These are phyloP conservation scores for Acanthochromis polyacanthus DNA, from an alignment of 2,113 vertebrate species.

Conservation along the genomic window DNA sequence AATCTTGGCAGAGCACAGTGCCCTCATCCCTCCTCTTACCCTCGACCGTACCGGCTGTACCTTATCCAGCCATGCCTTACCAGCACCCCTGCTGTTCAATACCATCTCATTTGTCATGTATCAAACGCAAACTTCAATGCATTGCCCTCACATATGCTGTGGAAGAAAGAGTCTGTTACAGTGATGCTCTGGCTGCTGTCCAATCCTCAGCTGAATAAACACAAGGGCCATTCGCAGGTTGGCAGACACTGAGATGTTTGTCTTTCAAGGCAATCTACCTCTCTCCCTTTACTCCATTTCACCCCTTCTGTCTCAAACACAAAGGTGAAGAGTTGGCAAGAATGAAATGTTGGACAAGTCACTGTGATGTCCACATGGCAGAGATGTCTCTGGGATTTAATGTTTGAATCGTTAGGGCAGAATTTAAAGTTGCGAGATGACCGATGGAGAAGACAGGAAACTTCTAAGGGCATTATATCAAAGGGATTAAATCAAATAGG, in stretches of 20 bases:
- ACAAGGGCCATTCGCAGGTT: slow-evolving; percentile 87
- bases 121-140: slow-evolving; percentile 85
- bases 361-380: slow-evolving; percentile 12
- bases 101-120: slow-evolving; percentile 92
- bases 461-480: slow-evolving; percentile 46
- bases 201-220: slow-evolving; percentile 92
- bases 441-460: neutral
- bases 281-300: slow-evolving; percentile 54
- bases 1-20: slow-evolving; percentile 84
- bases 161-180: slow-evolving; percentile 78
- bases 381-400: slow-evolving; percentile 8
- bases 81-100: slow-evolving; percentile 83
- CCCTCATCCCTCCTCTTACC: slow-evolving; percentile 64
- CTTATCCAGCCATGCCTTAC: slow-evolving; percentile 60
- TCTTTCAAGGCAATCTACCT: slow-evolving; percentile 75
- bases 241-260: slow-evolving; percentile 81
- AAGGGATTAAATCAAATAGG: slow-evolving; percentile 38
- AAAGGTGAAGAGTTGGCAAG: slow-evolving; percentile 64
- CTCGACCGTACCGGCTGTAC: slow-evolving; percentile 48
- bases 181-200: slow-evolving; percentile 88
- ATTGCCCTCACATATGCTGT: slow-evolving; percentile 88
- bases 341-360: slow-evolving; percentile 42
- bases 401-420: slow-evolving; percentile 48
- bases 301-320: slow-evolving; percentile 50
- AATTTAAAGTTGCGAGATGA: slow-evolving; percentile 28